Evolutionary conservation across 2,888 invertebrate species (phyloP), one percentile per base, ranked within the genome.

Genomic region (Periphyllus acericola): DNA sequence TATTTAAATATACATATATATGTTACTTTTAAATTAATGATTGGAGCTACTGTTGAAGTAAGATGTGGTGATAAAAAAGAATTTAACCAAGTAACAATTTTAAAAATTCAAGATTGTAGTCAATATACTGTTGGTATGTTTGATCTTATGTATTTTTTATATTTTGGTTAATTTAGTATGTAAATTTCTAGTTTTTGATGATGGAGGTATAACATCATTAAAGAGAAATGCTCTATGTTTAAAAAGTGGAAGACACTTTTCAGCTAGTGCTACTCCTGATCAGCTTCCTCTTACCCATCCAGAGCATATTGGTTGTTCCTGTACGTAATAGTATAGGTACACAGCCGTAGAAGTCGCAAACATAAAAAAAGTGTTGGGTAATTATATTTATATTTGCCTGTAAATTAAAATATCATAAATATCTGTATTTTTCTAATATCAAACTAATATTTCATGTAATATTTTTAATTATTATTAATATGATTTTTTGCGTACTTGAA

Each of bases 221-320:
- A 93, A 98, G 89, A 94, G 99, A 89, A 97, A 97, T 5, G 98
- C 99, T 6, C 92, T 99, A 36, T 98, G 98, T 91, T 93, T 99
- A 78, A 99, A 99, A 92, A 98, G 99, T 91, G 99, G 98, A 0
- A 93, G 98, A 90, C 99, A 99, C 92, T 99, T 99, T 92, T 98
- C 98, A 90, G 98, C 98, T 91, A 98, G 98, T 92, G 98, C 98
- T 93, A 99, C 98, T 0, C 92, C 99, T 90, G 99, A 99, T 92
- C 98, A 99, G 91, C 92, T 99, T 89, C 99, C 99, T 0, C 93
- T 99, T 46, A 99, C 99, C 0, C 98, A 99, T 93, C 99, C 99
- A 0, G 99, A 99, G 91, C 99, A 99, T 92, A 99, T 99, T 90
- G 96, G 60, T 34, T 90, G 94, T n/a, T 94, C 75, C 89, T 66